Evolutionary conservation across 2,888 invertebrate genomes (phyloP).

Genomic region (Drosophila cracens): DNA sequence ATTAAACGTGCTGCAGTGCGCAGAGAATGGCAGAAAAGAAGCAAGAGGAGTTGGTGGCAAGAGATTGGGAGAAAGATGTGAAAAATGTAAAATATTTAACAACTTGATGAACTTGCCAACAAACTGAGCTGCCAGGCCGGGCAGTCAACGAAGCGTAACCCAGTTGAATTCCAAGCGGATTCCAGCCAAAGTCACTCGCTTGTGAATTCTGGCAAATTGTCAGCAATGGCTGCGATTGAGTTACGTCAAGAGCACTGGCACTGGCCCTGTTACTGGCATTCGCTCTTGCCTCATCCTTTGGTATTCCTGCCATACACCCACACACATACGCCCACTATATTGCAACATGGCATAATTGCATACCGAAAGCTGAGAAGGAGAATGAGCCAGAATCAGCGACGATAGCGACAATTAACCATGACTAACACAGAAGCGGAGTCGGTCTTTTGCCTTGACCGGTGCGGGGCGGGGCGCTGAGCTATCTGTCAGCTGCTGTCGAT

Average conservation of each 20-base stretch:
- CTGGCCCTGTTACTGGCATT: background rate
- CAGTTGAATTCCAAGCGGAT: conserved; percentile 59
- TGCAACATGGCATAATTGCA: conserved; percentile 69
- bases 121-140: conserved; percentile 33
- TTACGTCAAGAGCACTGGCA: conserved; percentile 45
- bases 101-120: conserved; percentile 66
- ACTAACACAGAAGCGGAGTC: conserved; percentile 64
- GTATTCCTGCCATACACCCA: conserved; percentile 2
- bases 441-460: background rate
- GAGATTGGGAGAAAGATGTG: conserved; percentile 31
- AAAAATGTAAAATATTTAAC: conserved; percentile 65
- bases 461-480: background rate
- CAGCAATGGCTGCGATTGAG: conserved; percentile 61
- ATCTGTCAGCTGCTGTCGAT: conserved; percentile 74
- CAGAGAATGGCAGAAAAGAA: background rate
- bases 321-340: conserved; percentile 53
- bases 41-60: background rate
- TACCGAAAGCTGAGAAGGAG: conserved; percentile 10
- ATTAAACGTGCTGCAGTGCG: conserved; percentile 71
- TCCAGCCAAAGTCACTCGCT: conserved; percentile 57
- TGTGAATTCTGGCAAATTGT: conserved; percentile 66
- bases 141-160: conserved; percentile 67
- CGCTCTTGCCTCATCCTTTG: conserved; percentile 19
- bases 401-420: conserved; percentile 79
- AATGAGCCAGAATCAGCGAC: conserved; percentile 38